Conservation (phyloP, 2,797 vertebrate species). For the Onychomys torridus region DNA sequence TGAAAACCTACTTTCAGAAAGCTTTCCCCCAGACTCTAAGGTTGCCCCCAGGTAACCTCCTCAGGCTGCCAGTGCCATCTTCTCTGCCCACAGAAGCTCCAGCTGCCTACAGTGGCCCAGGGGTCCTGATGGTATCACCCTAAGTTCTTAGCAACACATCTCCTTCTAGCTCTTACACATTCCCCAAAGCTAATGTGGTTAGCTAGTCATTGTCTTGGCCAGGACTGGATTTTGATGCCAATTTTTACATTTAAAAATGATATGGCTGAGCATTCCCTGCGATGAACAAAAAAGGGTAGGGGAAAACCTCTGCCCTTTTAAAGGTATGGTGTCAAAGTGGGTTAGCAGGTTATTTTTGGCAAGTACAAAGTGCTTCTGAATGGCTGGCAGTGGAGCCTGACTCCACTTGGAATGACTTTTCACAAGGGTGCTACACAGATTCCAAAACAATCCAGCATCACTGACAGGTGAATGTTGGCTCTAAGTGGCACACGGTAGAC, state of each 20-base stretch:
- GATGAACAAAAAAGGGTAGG: background rate
- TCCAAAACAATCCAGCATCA: accelerated
- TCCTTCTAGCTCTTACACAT: background rate
- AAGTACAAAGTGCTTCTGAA: background rate
- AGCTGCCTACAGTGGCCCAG: background rate
- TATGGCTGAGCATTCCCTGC: background rate
- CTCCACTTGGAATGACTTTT: background rate
- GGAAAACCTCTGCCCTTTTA: background rate
- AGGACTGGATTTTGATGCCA: background rate
- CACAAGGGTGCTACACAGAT: too few species aligned
- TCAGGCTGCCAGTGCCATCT: too few species aligned
- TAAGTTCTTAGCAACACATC: accelerated
- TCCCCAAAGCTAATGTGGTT: background rate
- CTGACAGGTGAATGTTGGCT: background rate
- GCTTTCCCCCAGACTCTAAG: background rate
- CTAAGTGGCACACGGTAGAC: accelerated
- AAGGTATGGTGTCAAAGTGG: conserved; percentile 26
- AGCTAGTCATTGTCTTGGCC: background rate
- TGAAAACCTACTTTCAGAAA: background rate
- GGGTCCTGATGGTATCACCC: accelerated
- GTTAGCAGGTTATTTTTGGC: background rate
- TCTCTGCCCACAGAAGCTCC: background rate
- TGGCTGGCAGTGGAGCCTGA: background rate
- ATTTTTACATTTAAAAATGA: background rate
- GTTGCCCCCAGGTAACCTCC: background rate